A percentile compares a stretch with the other conserved stretches of the same genome.
Conservation (phyloP, 35 echinoderm and acorn worm species). For the Eucidaris tribuloides region DNA sequence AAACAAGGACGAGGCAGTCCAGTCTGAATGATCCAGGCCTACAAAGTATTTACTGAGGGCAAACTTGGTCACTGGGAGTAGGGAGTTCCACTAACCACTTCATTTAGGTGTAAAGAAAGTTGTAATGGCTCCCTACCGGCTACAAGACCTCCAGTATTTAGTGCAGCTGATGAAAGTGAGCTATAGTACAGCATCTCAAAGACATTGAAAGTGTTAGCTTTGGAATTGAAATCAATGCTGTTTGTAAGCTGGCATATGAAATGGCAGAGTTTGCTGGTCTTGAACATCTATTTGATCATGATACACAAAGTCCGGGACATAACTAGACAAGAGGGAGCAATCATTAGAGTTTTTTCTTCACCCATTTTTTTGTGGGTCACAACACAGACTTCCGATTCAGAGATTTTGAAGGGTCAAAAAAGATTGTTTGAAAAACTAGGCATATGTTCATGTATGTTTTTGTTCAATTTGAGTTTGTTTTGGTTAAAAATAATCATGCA, state of each 20-base stretch:
- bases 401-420: not conserved
- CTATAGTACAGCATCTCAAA: constrained; percentile 37
- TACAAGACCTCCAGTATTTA: constrained; percentile 42
- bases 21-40: not conserved
- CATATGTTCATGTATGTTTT: no score
- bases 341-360: no score
- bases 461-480: no score
- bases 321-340: no score
- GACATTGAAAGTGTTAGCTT: constrained; percentile 61
- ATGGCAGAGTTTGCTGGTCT: constrained; percentile 42
- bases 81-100: constrained; percentile 21
- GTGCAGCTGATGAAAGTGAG: constrained; percentile 17
- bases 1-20: constrained; percentile 8
- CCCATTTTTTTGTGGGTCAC: no score
- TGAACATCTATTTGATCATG: constrained; percentile 31
- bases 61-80: constrained; percentile 18
- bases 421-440: not conserved
- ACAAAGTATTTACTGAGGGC: not conserved
- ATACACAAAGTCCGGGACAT: constrained; percentile 30
- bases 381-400: not conserved
- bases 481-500: no score
- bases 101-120: constrained; percentile 22
- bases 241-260: constrained; percentile 54
- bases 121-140: not conserved
- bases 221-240: constrained; percentile 26